Evolutionary conservation across 2,888 invertebrate genomes (phyloP), one percentile per base, ranked within the genome.

Genomic region (Lepidocyrtoides sp.): DNA sequence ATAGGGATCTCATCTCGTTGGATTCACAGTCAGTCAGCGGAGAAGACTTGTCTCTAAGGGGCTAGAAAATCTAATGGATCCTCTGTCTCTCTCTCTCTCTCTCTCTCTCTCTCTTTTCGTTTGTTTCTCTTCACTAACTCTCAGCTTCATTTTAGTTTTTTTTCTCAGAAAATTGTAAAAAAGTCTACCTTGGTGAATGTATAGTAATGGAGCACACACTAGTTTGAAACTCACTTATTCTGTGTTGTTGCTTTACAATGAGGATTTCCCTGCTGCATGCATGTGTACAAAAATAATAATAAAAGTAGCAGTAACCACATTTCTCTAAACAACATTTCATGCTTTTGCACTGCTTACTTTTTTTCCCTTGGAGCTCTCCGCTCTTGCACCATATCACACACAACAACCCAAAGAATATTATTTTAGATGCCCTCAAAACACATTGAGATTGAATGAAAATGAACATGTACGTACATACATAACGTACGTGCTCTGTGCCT

Each of bases 51-150:
- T 83, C 84, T 84, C 84, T 32, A 48, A 84, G 66, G 69, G 44
- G 44, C 63, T 84, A 36, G 32, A 69, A 84, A 51, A 69, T 51
- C 82, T 82, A 82, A 82, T 84, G 84, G 84, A 84, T 84, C 82
- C 41, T 79, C 32, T 54, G 2, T 72, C 41, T 51, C 23, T 32
- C 26, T 23, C 5, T 20, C 10, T 57, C 1, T 23, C 20, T 23
- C 57, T 57, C 51, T 51, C 51, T 51, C n/a, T 48, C 20, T 57
- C 29, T 75, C 8, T 54, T 54, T n/a, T n/a, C n/a, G n/a, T n/a
- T n/a, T n/a, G n/a, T n/a, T n/a, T n/a, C n/a, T 57, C 32, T 54
- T 36, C 51, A 32, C 79, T n/a, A 57, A 54, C 32, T 77, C 75
- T 48, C 29, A 51, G 17, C 51, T 14, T 75, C 48, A 32, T 41